phyloP scores from a whole-genome alignment of 2,113 vertebrate species.

The Percina caprodes region DNA sequence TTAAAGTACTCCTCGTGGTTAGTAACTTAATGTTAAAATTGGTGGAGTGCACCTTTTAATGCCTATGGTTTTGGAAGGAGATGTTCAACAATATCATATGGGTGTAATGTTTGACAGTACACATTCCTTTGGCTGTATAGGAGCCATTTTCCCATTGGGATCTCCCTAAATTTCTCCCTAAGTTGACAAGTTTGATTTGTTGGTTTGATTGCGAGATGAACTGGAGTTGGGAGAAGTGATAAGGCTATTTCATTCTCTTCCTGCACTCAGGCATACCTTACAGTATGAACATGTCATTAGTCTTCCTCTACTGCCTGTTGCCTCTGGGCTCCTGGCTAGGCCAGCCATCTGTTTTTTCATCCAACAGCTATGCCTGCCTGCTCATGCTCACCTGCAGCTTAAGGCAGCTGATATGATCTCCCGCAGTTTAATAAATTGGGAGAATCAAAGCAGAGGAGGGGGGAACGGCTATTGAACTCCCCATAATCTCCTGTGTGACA shows the following conservation, averaged over 20 bases:
- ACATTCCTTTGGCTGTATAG: too few species aligned
- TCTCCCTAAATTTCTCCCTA: too few species aligned
- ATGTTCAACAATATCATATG: too few species aligned
- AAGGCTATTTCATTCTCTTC: conserved; percentile 12
- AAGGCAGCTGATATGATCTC: conserved; percentile 57
- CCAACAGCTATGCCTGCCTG: conserved; percentile 48
- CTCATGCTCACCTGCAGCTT: conserved; percentile 64
- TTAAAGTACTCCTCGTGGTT: not conserved
- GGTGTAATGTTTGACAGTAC: too few species aligned
- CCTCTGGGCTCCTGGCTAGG: conserved; percentile 50
- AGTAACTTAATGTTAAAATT: too few species aligned
- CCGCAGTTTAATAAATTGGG: conserved; percentile 62
- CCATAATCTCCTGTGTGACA: conserved; percentile 7
- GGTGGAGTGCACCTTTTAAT: not conserved
- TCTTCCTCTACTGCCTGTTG: conserved; percentile 49
- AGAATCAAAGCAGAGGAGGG: conserved; percentile 38
- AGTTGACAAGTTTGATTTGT: not conserved
- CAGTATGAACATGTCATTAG: conserved; percentile 32
- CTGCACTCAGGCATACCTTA: conserved; percentile 5
- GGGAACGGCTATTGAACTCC: conserved; percentile 10
- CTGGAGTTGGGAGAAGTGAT: not conserved
- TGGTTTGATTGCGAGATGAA: conserved; percentile 7
- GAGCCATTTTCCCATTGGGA: too few species aligned
- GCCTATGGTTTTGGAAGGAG: not conserved
- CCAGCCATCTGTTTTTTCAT: conserved; percentile 64